Conservation (phyloP, 2,113 vertebrate species). For the Recurvirostra avosetta region DNA sequence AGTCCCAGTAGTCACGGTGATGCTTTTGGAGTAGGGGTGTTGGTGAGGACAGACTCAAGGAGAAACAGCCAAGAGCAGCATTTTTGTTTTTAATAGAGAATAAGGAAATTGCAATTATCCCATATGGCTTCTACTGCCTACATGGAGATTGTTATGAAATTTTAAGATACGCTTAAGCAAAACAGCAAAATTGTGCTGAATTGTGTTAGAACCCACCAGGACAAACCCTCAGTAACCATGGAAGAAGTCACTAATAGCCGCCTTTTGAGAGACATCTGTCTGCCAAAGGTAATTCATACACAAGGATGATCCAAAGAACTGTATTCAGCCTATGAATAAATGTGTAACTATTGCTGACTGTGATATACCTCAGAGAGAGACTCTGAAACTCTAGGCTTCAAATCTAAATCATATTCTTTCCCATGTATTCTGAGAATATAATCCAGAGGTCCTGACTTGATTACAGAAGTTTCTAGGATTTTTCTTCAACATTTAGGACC, state of each 20-base stretch:
- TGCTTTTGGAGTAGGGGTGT: not conserved
- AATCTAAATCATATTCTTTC: not conserved
- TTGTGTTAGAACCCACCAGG: not conserved
- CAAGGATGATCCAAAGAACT: not conserved
- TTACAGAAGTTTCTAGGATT: not conserved
- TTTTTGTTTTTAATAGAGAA: not conserved
- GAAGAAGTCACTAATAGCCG: not conserved
- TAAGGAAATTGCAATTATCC: not conserved
- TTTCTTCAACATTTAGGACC: not conserved
- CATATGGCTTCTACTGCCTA: not conserved
- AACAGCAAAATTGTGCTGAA: not conserved
- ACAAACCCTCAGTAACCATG: not conserved
- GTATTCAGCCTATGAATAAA: not conserved
- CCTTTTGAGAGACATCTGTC: not conserved
- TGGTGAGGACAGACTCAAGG: not conserved
- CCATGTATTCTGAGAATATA: not conserved
- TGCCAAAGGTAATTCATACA: not conserved
- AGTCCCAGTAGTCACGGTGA: not conserved
- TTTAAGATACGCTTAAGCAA: not conserved
- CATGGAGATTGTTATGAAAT: not conserved
- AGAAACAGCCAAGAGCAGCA: not conserved
- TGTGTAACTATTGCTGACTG: not conserved
- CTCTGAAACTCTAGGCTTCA: not conserved
- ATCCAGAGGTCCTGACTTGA: not conserved
- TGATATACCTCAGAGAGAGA: not conserved